A percentile compares a stretch with the other conserved stretches of the same genome.
These are phyloP conservation scores for Theocolax elegans DNA, from an alignment of 1,140 invertebrate genomes.

Conservation along the genomic window DNA sequence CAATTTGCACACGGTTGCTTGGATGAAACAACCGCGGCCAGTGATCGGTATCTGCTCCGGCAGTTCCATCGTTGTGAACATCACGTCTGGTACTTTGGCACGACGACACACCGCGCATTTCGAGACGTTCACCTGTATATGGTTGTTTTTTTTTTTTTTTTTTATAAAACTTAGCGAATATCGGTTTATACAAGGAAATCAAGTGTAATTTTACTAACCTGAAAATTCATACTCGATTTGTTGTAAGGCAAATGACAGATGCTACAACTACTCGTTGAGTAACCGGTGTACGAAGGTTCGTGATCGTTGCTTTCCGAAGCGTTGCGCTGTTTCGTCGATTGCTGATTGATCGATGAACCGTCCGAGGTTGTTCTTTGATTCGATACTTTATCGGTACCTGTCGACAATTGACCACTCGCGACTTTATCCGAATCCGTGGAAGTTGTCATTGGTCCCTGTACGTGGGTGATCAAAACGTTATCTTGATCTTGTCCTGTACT, in stretches of 20 bases:
- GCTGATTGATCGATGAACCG: slow-evolving; percentile 43
- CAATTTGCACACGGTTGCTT: slow-evolving; percentile 81
- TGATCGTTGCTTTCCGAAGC: slow-evolving; percentile 64
- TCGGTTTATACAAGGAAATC: too few relatives aligned
- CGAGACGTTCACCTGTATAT: slow-evolving; percentile 74
- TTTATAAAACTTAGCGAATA: too few relatives aligned
- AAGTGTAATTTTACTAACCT: slow-evolving; percentile 21
- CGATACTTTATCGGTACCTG: background rate
- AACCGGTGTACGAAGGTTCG: slow-evolving; percentile 44
- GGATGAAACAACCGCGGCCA: slow-evolving; percentile 80
- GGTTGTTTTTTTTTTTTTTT: too few relatives aligned
- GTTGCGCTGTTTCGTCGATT: slow-evolving; percentile 35
- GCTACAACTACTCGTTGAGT: slow-evolving; percentile 51
- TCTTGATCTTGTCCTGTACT: slow-evolving; percentile 61
- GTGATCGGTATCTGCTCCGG: slow-evolving; percentile 78
- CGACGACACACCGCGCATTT: slow-evolving; percentile 71
- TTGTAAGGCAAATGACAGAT: slow-evolving; percentile 87
- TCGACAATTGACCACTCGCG: too few relatives aligned
- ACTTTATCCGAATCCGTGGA: slow-evolving; percentile 52
- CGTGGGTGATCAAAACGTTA: slow-evolving; percentile 46
- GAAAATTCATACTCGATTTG: slow-evolving; percentile 54
- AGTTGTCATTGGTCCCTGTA: slow-evolving; percentile 49
- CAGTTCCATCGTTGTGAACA: slow-evolving; percentile 90
- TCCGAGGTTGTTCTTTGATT: slow-evolving; percentile 43
- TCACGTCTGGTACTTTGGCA: slow-evolving; percentile 88